These are phyloP conservation scores for Carlito syrichta DNA, from an alignment of 2,113 vertebrate genomes.

Conservation along the genomic window DNA sequence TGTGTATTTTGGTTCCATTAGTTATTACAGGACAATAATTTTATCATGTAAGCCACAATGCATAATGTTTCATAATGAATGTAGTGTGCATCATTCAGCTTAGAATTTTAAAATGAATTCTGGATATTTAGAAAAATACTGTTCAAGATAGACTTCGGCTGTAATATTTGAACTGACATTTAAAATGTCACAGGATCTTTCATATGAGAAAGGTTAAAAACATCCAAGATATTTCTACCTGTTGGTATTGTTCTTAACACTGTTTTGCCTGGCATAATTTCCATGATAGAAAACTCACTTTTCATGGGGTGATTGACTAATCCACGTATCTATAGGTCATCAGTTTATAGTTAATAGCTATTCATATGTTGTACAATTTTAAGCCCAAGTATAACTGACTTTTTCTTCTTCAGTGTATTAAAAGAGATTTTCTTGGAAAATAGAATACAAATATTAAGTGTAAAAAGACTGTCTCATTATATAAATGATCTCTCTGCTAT, in stretches of 20 bases:
- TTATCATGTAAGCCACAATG: neutral
- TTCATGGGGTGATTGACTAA: neutral
- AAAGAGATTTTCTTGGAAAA: slow-evolving; percentile 33
- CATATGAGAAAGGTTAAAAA: neutral
- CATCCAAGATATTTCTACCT: neutral
- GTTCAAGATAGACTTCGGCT: neutral
- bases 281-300: neutral
- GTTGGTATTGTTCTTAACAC: neutral
- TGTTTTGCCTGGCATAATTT: neutral
- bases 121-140: neutral
- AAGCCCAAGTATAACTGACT: neutral
- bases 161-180: slow-evolving; percentile 34
- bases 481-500: slow-evolving; percentile 9
- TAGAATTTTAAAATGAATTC: slow-evolving; percentile 45
- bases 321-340: neutral
- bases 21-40: slow-evolving; percentile 35
- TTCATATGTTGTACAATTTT: neutral
- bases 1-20: slow-evolving; percentile 15
- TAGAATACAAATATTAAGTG: slow-evolving; percentile 24
- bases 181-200: slow-evolving; percentile 13
- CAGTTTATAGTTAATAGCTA: slow-evolving; percentile 1
- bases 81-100: neutral
- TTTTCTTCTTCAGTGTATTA: slow-evolving; percentile 37
- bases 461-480: neutral
- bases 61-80: slow-evolving; percentile 28